Percentiles rank a stretch among this genome's conserved stretches.
Conservation (phyloP, 2,888 invertebrate genomes). For the Melanophora roralis region DNA sequence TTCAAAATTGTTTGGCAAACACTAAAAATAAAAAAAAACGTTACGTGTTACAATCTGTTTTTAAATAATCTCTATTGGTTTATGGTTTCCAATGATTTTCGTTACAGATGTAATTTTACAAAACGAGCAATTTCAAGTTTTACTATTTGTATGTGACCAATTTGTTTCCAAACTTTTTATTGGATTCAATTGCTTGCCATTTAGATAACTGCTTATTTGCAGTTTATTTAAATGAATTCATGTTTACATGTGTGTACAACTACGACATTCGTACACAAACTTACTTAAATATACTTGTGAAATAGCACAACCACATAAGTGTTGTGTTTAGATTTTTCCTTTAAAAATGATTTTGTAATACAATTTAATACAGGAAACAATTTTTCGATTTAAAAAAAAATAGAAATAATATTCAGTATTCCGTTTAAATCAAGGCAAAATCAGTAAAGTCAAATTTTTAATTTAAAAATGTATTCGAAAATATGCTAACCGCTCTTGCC, state of each 20-base stretch:
- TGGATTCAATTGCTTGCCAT: background rate
- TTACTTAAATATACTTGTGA: background rate
- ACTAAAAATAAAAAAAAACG: no score
- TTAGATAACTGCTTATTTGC: background rate
- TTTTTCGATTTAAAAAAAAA: no score
- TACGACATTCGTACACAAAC: background rate
- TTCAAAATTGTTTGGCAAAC: background rate
- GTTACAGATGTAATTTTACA: background rate
- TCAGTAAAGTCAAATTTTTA: no score
- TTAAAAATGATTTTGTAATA: no score
- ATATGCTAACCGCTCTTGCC: no score
- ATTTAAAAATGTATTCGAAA: no score
- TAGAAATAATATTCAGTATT: background rate
- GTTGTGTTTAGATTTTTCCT: background rate
- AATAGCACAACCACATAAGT: no score
- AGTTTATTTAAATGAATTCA: background rate
- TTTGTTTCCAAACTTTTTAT: background rate
- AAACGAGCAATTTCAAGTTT: background rate
- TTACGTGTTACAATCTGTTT: background rate
- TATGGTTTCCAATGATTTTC: background rate
- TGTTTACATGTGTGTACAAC: background rate
- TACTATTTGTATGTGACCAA: background rate
- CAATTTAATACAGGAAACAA: no score
- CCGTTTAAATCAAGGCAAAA: no score
- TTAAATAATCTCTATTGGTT: background rate